phyloP scores from a whole-genome alignment of 1,140 invertebrate species.

The Coelopa frigida region DNA sequence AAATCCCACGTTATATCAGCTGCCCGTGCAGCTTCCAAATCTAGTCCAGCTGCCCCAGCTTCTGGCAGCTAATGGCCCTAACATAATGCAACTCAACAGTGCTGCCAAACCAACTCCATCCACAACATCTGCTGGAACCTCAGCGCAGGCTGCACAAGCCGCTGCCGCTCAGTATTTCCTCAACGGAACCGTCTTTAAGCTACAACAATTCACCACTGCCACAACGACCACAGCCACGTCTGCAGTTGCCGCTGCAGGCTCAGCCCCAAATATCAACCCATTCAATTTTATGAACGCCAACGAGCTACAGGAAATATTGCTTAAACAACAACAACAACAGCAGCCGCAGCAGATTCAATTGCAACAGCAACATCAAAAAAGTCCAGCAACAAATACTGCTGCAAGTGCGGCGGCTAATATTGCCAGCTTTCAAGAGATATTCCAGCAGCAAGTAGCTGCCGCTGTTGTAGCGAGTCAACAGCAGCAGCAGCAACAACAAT shows the following conservation, averaged over 20 bases:
- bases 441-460: conserved; percentile 33
- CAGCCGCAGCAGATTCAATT: conserved; percentile 15
- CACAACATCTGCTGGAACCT: conserved; percentile 25
- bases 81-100: conserved; percentile 40
- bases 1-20: conserved; percentile 35
- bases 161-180: conserved; percentile 41
- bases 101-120: conserved; percentile 26
- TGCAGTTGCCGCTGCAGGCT: conserved; percentile 26
- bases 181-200: conserved; percentile 42
- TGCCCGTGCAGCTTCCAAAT: conserved; percentile 41
- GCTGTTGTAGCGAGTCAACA: conserved; percentile 29
- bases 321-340: conserved; percentile 29
- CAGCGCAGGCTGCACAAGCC: conserved; percentile 34
- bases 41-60: conserved; percentile 42
- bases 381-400: background rate
- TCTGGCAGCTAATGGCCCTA: conserved; percentile 32
- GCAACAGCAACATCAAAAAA: conserved; percentile 13
- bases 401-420: background rate
- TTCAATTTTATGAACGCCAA: conserved; percentile 27
- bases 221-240: conserved; percentile 40
- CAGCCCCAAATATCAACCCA: conserved; percentile 26
- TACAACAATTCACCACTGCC: conserved; percentile 41
- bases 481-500: conserved; percentile 27
- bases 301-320: conserved; percentile 29
- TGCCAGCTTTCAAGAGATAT: conserved; percentile 31